Evolutionary conservation across 1,140 invertebrate genomes (phyloP), one percentile per base, ranked within the genome.

Genomic region (Physella acuta): DNA sequence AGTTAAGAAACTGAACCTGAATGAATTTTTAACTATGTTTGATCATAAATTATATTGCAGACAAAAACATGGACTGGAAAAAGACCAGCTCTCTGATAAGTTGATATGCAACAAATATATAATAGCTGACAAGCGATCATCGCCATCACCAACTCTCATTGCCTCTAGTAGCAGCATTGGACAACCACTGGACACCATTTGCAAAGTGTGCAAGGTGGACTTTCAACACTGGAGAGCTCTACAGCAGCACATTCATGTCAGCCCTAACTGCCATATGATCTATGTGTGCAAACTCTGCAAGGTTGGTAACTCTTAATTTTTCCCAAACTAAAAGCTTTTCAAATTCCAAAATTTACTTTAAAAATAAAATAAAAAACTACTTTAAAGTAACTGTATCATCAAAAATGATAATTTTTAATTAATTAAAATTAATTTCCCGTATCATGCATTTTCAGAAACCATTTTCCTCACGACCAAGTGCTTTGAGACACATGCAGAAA

Each of bases 361-460:
- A 34, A 20, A 31, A 17, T 60, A 30, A 56, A 56, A 56, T 8
- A 56, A 14, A 49, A 49, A n/a, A 11, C 44, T 49, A 14, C 44
- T 14, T 49, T 49, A n/a, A 49, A n/a, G n/a, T 14, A 49, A n/a
- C n/a, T n/a, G n/a, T n/a, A n/a, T n/a, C n/a, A n/a, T n/a, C n/a
- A n/a, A n/a, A n/a, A n/a, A n/a, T n/a, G n/a, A n/a, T n/a, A n/a
- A n/a, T n/a, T n/a, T n/a, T n/a, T n/a, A n/a, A n/a, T n/a, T n/a
- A n/a, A n/a, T n/a, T n/a, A n/a, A n/a, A n/a, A n/a, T n/a, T n/a
- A n/a, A n/a, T n/a, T n/a, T n/a, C n/a, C n/a, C n/a, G n/a, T n/a
- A n/a, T n/a, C n/a, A n/a, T n/a, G n/a, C n/a, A n/a, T n/a, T 44
- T 52, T 33, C 62, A 64, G 62, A 34, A 20, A 31, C 14, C 62